Evolutionary conservation across 92 coral and sea anemone genomes (phyloP), one percentile per base, ranked within the genome.

Genomic region (Siderastrea radians): DNA sequence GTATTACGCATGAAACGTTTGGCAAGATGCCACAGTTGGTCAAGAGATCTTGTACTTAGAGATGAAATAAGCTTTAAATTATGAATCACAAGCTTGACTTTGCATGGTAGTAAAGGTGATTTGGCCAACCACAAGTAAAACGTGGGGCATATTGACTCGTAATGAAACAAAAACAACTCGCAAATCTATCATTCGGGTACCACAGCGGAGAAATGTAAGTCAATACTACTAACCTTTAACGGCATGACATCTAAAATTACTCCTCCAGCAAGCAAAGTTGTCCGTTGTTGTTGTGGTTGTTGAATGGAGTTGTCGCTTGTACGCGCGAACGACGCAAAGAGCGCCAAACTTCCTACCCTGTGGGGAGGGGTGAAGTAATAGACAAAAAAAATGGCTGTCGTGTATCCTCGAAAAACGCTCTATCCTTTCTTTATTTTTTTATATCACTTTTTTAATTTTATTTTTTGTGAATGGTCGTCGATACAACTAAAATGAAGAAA

Each of bases 261-360:
- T 80, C 80, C 68, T 15, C 60, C 78, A 1, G 63, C 51, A 16
- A 11, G 19, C 63, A 17, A 11, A 11, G 14, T 38, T 44, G 1
- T 57, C 87, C 87, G 87, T 84, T 84, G 87, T 52, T 84, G 72
- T 68, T 10, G 16, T 7, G 16, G 38, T 26, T 26, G 38, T 26
- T 66, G 64, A 3, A 17, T 64, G 45, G 62, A 6, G 4, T 47
- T 16, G 55, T n/a, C 60, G 38, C 51, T 6, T 83, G 80, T 61
- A 83, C 87, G 87, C 87, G 87, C 71, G 80, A 72, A 57, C 49
- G 62, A 84, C 87, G 87, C 86, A 78, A 55, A 47, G 12, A 46
- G 48, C 7, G 43, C 9, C 64, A 59, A 58, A 58, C 47, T 3
- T 38, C 4, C 10, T 57, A n/a, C 51, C 75, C 1, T 14, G 4